phyloP scores from a whole-genome alignment of 2,797 vertebrate species.

The Bucorvus abyssinicus region DNA sequence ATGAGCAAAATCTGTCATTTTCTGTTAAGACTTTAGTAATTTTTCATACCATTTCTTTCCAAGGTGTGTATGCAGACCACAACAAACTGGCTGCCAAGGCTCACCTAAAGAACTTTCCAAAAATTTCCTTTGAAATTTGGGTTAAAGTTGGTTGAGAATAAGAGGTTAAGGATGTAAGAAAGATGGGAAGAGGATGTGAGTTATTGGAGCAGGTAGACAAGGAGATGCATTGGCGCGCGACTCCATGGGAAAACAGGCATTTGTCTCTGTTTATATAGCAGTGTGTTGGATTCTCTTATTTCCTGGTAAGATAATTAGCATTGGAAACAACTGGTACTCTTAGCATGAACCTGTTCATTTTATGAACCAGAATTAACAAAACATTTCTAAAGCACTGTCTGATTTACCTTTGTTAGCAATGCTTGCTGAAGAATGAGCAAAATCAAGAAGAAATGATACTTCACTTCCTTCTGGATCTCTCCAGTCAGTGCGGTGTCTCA shows the following conservation, averaged over 20 bases:
- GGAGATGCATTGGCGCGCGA: background rate
- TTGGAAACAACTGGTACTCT: background rate
- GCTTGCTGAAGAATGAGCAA: slow-evolving; percentile 83
- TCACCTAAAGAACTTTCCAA: background rate
- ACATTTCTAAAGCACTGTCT: slow-evolving; percentile 43
- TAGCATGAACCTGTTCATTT: background rate
- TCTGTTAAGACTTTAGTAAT: background rate
- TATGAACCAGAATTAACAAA: background rate
- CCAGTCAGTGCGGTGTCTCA: slow-evolving; percentile 82
- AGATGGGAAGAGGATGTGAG: background rate
- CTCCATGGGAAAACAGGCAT: background rate
- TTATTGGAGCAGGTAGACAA: background rate
- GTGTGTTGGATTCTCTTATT: background rate
- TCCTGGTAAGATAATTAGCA: background rate
- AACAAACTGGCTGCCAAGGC: background rate
- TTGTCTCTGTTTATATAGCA: background rate
- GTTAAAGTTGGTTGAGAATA: background rate
- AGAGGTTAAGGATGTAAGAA: background rate
- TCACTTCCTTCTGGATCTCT: slow-evolving; percentile 87
- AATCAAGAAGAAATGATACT: slow-evolving; percentile 85
- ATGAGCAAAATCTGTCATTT: background rate
- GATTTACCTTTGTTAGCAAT: slow-evolving; percentile 81
- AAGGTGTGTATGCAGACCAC: background rate
- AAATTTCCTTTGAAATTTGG: background rate
- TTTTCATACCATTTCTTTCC: background rate